phyloP scores from a whole-genome alignment of 2,888 invertebrate species.

The Acleris literana region DNA sequence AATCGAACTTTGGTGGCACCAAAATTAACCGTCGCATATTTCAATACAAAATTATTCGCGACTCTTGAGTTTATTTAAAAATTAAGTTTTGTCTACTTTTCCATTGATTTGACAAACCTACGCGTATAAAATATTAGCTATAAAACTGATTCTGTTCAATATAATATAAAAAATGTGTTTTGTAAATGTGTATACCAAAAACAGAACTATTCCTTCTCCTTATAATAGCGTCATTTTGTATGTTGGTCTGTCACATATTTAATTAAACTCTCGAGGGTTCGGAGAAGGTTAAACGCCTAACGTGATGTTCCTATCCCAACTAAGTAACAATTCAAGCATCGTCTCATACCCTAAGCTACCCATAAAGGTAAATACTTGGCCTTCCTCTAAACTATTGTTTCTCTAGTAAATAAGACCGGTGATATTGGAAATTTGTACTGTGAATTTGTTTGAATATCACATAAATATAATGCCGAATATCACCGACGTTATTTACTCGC shows the following conservation, averaged over 20 bases:
- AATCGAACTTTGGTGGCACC: too few species aligned
- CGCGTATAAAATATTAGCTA: constrained; percentile 10
- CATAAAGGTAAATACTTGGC: constrained; percentile 5
- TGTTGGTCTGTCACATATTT: background rate
- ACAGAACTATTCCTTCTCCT: background rate
- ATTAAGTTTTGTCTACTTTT: background rate
- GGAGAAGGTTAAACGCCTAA: constrained; percentile 2
- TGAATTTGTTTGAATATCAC: background rate
- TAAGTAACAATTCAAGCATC: constrained; percentile 28
- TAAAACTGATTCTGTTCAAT: constrained; percentile 18
- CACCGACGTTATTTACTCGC: constrained; percentile 4
- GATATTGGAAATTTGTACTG: constrained; percentile 2
- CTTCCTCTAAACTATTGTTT: constrained; percentile 16
- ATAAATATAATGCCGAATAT: background rate
- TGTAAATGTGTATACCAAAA: background rate
- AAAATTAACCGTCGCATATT: too few species aligned
- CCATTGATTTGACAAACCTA: constrained; percentile 1
- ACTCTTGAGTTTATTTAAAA: too few species aligned
- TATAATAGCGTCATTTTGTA: background rate
- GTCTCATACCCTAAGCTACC: constrained; percentile 26
- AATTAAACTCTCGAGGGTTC: background rate
- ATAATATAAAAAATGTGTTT: constrained; percentile 25
- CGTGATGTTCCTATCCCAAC: constrained; percentile 21
- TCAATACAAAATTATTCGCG: too few species aligned
- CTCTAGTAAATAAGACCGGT: constrained; percentile 11